Conservation (phyloP, 1,140 invertebrate species). For the Calycopis cecrops region DNA sequence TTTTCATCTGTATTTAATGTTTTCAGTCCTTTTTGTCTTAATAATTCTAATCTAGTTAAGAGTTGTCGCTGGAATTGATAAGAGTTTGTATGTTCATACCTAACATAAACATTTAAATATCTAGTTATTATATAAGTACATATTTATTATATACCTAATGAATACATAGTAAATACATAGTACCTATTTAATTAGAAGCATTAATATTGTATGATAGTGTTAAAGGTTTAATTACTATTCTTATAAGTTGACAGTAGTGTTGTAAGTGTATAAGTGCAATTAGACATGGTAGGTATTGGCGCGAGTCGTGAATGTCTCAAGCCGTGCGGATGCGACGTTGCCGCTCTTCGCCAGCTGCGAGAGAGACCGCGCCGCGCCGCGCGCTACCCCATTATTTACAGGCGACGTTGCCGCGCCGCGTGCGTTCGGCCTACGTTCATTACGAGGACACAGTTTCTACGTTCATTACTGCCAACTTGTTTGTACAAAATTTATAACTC, state of each 20-base stretch:
- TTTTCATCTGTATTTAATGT: conserved; percentile 48
- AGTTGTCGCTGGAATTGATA: no score
- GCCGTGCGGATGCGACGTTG: conserved; percentile 58
- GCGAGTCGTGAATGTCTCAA: conserved; percentile 47
- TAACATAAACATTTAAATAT: no score
- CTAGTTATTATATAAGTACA: no score
- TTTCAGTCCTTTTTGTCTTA: conserved; percentile 31
- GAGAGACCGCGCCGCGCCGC: conserved; percentile 58
- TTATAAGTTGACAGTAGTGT: no score
- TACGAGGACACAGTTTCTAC: conserved; percentile 74
- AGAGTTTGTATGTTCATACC: no score
- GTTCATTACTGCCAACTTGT: conserved; percentile 39
- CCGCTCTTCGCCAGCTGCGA: conserved; percentile 62
- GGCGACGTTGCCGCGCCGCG: conserved; percentile 74
- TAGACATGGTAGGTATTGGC: conserved; percentile 41
- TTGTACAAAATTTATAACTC: no score
- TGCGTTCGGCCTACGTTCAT: conserved; percentile 68
- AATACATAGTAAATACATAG: no score
- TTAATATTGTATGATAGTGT: conserved; percentile 11
- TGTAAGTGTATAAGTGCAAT: conserved; percentile 21
- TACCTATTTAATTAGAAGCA: background rate
- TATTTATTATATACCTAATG: background rate
- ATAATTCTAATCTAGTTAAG: no score
- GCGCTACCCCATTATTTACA: conserved; percentile 74
- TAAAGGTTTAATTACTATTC: no score